Base-by-base conservation (phyloP, 1,140 invertebrate species). In the Alviniconcha marisindica region DNA sequence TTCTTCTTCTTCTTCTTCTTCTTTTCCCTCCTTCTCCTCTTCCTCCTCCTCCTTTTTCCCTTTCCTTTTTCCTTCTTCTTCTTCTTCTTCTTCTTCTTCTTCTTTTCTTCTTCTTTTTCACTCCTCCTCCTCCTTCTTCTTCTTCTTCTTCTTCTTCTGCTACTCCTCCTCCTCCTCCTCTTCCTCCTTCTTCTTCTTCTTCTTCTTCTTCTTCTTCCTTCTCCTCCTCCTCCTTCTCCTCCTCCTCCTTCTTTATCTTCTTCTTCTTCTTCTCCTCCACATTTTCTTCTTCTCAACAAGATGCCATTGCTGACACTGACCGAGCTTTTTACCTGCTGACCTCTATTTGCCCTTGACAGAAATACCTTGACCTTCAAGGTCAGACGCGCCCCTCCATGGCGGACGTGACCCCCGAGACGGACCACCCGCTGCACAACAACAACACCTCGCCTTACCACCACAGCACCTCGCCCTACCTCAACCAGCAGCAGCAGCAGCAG, bases 1-100 rank as follows among this genome's bases (percentile, higher is more conserved):
- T 63, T 63, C 54, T 63, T 63, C 56, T 63, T 63, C 54, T 63
- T 63, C 78, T 63, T 40, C 38, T 40, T 80, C 78, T 80, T 40
- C 18, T 40, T 80, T 40, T 80, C 60, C 38, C 60, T 80, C 78
- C 63, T 63, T 56, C 60, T 80, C 78, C 63, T 40, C 38, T 40
- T 80, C 78, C 63, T 31, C 18, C 48, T 78, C 38, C 31, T 15
- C 14, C 54, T 31, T 24, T 21, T 31, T n/a, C 1, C 15, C 33
- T 36, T 33, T 38, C 51, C 3, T 36, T 24, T 28, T 36, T n/a
- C 3, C 36, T 15, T 60, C 51, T 40, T 36, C 38, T 2, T 36
- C 33, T 56, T 60, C 38, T 15, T 33, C 40, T 56, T 18, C 24
- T 5, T 56, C 33, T 33, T 18, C 38, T 0, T 31, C 2, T 56